Evolutionary conservation across 1,140 invertebrate species (phyloP).

Genomic region (Ceratosolen fusciceps): DNA sequence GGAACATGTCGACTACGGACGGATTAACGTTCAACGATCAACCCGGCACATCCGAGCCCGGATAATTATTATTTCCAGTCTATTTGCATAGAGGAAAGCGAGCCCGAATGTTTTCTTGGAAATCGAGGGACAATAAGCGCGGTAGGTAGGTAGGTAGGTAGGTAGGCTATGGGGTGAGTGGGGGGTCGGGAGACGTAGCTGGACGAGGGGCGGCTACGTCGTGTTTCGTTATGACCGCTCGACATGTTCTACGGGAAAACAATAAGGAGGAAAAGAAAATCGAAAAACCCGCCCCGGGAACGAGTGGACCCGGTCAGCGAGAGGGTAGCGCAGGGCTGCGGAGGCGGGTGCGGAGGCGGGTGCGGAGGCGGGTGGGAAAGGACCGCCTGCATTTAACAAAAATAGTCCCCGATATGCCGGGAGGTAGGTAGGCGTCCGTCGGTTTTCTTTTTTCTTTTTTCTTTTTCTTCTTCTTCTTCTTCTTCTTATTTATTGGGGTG

Average conservation of each 20-base stretch:
- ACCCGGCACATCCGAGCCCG: not conserved
- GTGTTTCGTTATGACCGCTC: slow-evolving; percentile 17
- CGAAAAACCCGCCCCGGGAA: too few relatives aligned
- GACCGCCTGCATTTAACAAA: slow-evolving; percentile 40
- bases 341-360: too few relatives aligned
- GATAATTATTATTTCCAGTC: not conserved
- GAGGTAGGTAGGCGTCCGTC: not conserved
- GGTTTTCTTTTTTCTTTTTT: too few relatives aligned
- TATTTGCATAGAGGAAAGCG: slow-evolving; percentile 14
- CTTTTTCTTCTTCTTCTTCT: too few relatives aligned
- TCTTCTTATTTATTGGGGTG: too few relatives aligned
- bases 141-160: too few relatives aligned
- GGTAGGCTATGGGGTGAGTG: too few relatives aligned
- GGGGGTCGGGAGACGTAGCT: too few relatives aligned
- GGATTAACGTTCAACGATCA: not conserved
- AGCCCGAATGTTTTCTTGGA: not conserved
- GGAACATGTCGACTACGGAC: not conserved
- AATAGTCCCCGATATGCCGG: slow-evolving; percentile 42
- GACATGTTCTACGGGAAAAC: not conserved
- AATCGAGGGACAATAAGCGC: not conserved
- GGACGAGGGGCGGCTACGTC: not conserved
- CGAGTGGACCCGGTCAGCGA: too few relatives aligned
- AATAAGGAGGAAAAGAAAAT: not conserved
- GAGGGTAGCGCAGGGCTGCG: too few relatives aligned
- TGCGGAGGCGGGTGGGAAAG: too few relatives aligned